Percentiles rank a stretch among this genome's conserved stretches.
phyloP scores from a whole-genome alignment of 2,888 invertebrate species.

The Caenorhabditis sp. region DNA sequence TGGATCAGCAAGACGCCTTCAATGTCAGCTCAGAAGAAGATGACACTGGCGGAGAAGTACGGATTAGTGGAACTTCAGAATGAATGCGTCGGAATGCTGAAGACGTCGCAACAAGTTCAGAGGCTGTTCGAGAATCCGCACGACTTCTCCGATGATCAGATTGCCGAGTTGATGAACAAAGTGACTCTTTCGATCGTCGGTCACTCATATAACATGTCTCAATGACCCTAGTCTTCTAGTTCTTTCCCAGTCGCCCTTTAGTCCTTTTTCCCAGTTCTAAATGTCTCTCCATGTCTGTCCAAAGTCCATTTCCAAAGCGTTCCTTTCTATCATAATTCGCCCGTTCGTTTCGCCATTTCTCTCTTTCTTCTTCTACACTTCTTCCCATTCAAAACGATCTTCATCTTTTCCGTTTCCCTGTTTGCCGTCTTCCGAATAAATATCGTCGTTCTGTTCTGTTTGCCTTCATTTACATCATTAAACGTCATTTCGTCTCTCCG shows the following conservation, averaged over 20 bases:
- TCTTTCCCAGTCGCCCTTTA: neutral
- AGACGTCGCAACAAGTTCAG: constrained; percentile 39
- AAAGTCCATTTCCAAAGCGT: neutral
- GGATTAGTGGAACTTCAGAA: constrained; percentile 25
- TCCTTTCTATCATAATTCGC: neutral
- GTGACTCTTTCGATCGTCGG: constrained; percentile 27
- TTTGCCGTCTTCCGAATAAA: neutral
- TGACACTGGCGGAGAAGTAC: constrained; percentile 29
- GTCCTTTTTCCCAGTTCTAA: neutral
- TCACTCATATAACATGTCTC: neutral
- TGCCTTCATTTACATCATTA: too few relatives aligned
- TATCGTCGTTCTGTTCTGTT: neutral
- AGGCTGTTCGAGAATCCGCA: constrained; percentile 23
- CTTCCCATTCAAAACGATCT: constrained; percentile 5
- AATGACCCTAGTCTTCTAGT: neutral
- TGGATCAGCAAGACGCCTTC: constrained; percentile 35
- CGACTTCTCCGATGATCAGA: constrained; percentile 14
- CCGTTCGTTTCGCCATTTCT: neutral
- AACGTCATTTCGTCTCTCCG: neutral
- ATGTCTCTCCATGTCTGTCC: neutral
- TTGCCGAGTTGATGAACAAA: constrained; percentile 25
- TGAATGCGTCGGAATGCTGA: constrained; percentile 31
- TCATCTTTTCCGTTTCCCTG: neutral
- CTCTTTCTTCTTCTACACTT: neutral
- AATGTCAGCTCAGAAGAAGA: constrained; percentile 16